Evolutionary conservation across 2,797 vertebrate genomes (phyloP).

Genomic region (Dicrostonyx torquatus): DNA sequence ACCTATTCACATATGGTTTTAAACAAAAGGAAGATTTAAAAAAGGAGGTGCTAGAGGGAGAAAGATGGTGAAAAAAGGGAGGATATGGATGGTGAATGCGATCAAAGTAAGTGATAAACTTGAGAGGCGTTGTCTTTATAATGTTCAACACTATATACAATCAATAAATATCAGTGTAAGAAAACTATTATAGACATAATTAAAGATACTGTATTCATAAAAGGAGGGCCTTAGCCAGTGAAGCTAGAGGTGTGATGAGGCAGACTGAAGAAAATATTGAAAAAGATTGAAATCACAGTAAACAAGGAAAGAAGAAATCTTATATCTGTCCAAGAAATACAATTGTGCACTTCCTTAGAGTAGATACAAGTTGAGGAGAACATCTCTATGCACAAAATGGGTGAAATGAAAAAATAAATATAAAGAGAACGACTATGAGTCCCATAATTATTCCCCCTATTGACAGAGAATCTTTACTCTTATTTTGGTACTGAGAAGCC

Average conservation of each 20-base stretch:
- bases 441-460: not conserved
- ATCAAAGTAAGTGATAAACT: not conserved
- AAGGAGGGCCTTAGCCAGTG: not conserved
- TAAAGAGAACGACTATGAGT: not conserved
- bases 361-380: not conserved
- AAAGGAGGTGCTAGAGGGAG: too few relatives aligned
- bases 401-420: not conserved
- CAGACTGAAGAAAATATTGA: not conserved
- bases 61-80: not conserved
- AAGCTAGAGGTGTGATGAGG: not conserved
- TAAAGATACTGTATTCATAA: conserved; percentile 28
- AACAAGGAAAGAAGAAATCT: not conserved
- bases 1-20: not conserved
- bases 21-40: not conserved
- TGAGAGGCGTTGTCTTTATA: not conserved
- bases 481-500: not conserved
- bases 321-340: not conserved
- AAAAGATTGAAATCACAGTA: conserved; percentile 1
- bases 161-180: not conserved
- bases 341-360: not conserved
- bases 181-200: conserved; percentile 5
- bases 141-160: not conserved
- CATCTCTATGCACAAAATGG: not conserved
- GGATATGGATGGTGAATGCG: not conserved
- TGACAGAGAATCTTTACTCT: conserved; percentile 10